Base-by-base conservation (phyloP, 2,797 vertebrate genomes). In the Poeciliopsis gracilis region DNA sequence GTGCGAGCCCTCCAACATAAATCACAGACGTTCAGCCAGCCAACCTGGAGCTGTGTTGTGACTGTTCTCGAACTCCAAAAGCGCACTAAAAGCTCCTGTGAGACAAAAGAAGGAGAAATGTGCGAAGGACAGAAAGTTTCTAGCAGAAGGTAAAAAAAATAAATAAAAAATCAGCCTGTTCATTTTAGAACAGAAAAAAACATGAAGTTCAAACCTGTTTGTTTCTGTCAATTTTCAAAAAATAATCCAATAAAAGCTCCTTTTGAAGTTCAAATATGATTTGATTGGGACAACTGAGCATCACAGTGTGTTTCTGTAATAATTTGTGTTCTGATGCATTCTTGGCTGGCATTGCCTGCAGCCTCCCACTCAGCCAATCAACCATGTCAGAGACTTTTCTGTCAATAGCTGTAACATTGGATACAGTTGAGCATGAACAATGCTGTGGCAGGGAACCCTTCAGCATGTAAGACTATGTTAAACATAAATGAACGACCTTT, bases 21-120 rank as follows among this genome's bases (percentile, higher is more conserved):
- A 81, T 71, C 80, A 81, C 79, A 75, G 77, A 83, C 82, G 47
- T 72, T 74, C 41, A n/a, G 20, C 41, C 45, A 73, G 83, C 83
- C 84, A 81, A 85, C 73, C 79, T 83, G 76, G 75, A 84, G 73
- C 75, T 74, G 63, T 59, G 61, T 80, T 86, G 59, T 69, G 74
- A 84, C 78, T 76, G 57, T 83, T 84, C 81, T 76, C 81, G 73
- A 87, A 85, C 85, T 86, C 77, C 73, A 85, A 81, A 80, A 74
- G 59, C 11, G 0, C 25, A 77, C 82, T 86, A 81, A 89, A 86
- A 91, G 89, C 86, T 90, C 89, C 85, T 78, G 80, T 78, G 89
- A 88, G 87, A 89, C 85, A 80, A 75, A 79, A 70, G 38, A 66
- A 67, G 73, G 75, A 70, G 33, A 55, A 49, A 83, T 43, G 80